Conservation (phyloP, 2,797 vertebrate genomes). For the Leptatherina wallacei region DNA sequence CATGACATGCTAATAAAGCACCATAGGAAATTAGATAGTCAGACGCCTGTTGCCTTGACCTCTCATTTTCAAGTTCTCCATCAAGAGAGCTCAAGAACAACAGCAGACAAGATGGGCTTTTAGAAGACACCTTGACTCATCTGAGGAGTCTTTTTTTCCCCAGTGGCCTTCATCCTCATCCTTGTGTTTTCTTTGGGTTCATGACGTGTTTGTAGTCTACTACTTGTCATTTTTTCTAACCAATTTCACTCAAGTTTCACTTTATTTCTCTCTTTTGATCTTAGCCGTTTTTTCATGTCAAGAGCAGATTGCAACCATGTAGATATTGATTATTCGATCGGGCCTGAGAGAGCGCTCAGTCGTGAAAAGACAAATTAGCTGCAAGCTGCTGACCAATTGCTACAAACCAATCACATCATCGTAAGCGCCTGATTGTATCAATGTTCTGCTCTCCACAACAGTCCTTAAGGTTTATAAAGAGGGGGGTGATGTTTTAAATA, state of each 20-base stretch:
- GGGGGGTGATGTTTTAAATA: constrained; percentile 41
- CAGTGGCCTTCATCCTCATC: constrained; percentile 39
- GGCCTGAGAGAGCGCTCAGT: constrained; percentile 74
- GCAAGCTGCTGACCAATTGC: constrained; percentile 81
- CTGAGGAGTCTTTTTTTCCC: constrained; percentile 14
- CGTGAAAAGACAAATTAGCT: constrained; percentile 83
- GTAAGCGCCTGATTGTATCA: constrained; percentile 68
- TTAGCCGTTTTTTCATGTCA: constrained; percentile 61
- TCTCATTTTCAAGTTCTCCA: constrained; percentile 41
- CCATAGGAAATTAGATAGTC: constrained; percentile 24
- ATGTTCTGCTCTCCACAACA: constrained; percentile 50
- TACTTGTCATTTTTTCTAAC: not conserved
- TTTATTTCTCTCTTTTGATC: constrained; percentile 51
- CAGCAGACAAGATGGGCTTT: constrained; percentile 32
- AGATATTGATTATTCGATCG: constrained; percentile 80
- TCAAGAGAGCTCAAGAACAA: constrained; percentile 23
- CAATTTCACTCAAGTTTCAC: constrained; percentile 40
- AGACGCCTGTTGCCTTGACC: constrained; percentile 69
- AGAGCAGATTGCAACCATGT: constrained; percentile 77
- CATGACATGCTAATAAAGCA: constrained; percentile 20
- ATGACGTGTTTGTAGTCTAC: constrained; percentile 3
- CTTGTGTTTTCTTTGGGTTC: constrained; percentile 22
- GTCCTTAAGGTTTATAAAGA: constrained; percentile 69
- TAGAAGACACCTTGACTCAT: constrained; percentile 45
- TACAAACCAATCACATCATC: constrained; percentile 77